Evolutionary conservation across 2,113 vertebrate species (phyloP).

Genomic region (Sclerurus mexicanus): DNA sequence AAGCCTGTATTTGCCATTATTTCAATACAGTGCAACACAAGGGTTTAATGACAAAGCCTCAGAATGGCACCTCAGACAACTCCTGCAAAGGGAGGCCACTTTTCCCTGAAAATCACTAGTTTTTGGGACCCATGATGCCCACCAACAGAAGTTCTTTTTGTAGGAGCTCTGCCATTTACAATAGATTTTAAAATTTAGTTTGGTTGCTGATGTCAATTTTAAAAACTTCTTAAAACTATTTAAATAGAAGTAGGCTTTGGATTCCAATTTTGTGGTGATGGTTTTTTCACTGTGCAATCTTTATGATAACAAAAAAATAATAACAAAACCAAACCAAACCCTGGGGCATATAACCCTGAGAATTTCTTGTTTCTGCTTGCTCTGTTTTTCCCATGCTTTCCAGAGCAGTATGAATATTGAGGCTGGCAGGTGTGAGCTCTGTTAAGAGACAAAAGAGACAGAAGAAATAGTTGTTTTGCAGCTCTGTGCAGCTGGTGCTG

Average conservation of each 20-base stretch:
- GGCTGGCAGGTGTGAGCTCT: neutral
- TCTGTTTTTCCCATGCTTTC: neutral
- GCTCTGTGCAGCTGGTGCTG: fast-evolving
- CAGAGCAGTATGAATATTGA: neutral
- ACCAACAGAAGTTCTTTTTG: neutral
- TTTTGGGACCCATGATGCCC: neutral
- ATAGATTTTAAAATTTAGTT: neutral
- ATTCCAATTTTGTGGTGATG: neutral
- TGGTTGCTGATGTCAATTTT: neutral
- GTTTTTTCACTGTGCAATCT: neutral
- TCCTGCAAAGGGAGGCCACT: neutral
- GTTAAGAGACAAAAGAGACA: neutral
- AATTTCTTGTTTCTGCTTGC: neutral
- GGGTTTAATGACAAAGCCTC: neutral
- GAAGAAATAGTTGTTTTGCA: neutral
- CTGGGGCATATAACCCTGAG: neutral
- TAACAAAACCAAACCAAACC: neutral
- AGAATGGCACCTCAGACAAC: neutral
- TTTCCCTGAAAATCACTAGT: neutral
- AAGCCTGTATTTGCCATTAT: neutral
- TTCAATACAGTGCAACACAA: neutral
- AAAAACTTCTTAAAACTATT: neutral
- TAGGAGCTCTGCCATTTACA: neutral
- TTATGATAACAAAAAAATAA: neutral
- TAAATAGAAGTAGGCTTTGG: neutral